These are phyloP conservation scores for Dendrolimus houi DNA, from an alignment of 2,888 invertebrate species.

Conservation along the genomic window DNA sequence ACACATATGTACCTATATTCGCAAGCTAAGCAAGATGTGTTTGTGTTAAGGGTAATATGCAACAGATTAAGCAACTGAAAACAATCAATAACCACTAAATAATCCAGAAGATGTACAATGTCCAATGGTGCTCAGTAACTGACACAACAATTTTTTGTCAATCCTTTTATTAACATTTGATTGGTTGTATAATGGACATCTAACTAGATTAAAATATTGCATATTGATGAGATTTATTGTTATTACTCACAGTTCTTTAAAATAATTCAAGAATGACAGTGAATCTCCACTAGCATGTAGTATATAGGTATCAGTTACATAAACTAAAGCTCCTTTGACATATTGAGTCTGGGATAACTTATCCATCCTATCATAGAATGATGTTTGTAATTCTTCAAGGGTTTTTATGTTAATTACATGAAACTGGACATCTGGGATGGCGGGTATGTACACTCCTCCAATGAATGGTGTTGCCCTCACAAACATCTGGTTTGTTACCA, in stretches of 20 bases:
- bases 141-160: no score
- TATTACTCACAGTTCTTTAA: slow-evolving; percentile 52
- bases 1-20: no score
- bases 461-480: slow-evolving; percentile 30
- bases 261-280: slow-evolving; percentile 52
- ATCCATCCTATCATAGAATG: slow-evolving; percentile 35
- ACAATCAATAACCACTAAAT: no score
- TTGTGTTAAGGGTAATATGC: no score
- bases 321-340: slow-evolving; percentile 55
- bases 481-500: slow-evolving; percentile 28
- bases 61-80: no score
- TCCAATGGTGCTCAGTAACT: no score
- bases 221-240: no score
- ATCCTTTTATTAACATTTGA: no score
- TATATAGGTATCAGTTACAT: slow-evolving; percentile 59
- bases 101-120: no score
- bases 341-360: slow-evolving; percentile 35
- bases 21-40: no score
- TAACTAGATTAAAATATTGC: no score
- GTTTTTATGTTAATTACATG: slow-evolving; percentile 44
- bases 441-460: slow-evolving; percentile 56
- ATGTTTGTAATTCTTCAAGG: slow-evolving; percentile 27
- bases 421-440: slow-evolving; percentile 53
- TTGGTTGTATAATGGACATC: no score
- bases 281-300: slow-evolving; percentile 44